Conservation (phyloP, 2,113 vertebrate species). For the Typhlomys cinereus region DNA sequence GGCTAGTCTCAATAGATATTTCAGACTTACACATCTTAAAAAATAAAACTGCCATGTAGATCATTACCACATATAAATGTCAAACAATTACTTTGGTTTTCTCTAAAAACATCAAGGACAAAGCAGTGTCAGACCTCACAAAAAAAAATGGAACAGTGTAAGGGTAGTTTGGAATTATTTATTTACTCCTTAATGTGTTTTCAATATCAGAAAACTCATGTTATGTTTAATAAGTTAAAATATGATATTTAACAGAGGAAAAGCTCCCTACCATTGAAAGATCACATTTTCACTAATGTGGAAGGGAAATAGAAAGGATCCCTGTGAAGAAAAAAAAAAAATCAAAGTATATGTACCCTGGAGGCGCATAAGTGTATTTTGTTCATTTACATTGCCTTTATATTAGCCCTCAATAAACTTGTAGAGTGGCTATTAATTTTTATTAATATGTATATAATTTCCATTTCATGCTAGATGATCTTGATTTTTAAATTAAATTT, state of each 20-base stretch:
- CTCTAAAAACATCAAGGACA: background rate
- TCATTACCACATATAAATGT: background rate
- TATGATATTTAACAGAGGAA: background rate
- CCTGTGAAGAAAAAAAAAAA: background rate
- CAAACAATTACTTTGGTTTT: background rate
- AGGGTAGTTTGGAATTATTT: background rate
- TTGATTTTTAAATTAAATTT: too few species aligned
- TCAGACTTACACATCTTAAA: background rate
- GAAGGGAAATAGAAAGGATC: background rate
- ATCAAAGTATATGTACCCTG: background rate
- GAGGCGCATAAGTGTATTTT: background rate
- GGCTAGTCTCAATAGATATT: background rate
- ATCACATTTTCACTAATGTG: background rate
- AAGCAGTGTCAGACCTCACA: background rate
- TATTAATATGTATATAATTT: background rate
- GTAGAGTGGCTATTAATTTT: background rate
- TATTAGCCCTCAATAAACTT: background rate
- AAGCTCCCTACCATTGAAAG: background rate
- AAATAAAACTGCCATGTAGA: background rate
- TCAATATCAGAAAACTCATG: background rate
- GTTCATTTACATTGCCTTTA: background rate
- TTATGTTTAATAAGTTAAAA: background rate
- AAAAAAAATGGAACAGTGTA: background rate
- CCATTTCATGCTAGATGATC: background rate
- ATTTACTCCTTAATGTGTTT: conserved; percentile 2